Evolutionary conservation across 2,888 invertebrate species (phyloP).

Genomic region (Papilio gigon): DNA sequence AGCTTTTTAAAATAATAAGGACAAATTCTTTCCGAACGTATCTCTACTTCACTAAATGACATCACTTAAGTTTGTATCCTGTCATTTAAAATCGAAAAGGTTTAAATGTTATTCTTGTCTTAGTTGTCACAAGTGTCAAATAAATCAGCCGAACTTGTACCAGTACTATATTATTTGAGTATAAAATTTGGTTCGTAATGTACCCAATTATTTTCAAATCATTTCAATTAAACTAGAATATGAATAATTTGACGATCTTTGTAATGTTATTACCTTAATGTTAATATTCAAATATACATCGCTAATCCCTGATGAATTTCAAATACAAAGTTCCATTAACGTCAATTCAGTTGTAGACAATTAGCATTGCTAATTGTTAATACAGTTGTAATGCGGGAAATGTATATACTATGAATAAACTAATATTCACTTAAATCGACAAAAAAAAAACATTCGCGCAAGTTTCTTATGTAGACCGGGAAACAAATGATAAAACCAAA

Average conservation of each 20-base stretch:
- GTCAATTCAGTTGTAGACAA: not conserved
- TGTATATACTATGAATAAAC: not conserved
- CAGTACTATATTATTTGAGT: too few relatives aligned
- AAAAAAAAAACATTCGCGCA: too few relatives aligned
- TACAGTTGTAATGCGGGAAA: not conserved
- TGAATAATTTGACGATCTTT: not conserved
- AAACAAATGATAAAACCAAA: not conserved
- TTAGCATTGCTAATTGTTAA: slow-evolving; percentile 14
- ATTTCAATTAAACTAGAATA: not conserved
- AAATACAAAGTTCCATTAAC: slow-evolving; percentile 14
- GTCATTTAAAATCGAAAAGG: too few relatives aligned
- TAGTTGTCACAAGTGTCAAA: too few relatives aligned
- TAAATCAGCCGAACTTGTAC: too few relatives aligned
- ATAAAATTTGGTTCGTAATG: too few relatives aligned
- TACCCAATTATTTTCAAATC: too few relatives aligned
- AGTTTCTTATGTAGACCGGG: not conserved
- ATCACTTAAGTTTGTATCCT: too few relatives aligned
- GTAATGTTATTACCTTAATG: not conserved
- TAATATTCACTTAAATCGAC: not conserved
- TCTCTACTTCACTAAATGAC: too few relatives aligned
- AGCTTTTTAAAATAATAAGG: too few relatives aligned
- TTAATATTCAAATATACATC: not conserved
- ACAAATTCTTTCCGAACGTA: too few relatives aligned
- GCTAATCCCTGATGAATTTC: not conserved
- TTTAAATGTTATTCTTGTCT: too few relatives aligned